A percentile compares a stretch with the other conserved stretches of the same genome.
Conservation (phyloP, 1,140 invertebrate genomes). For the Acyrthosiphon pisum region DNA sequence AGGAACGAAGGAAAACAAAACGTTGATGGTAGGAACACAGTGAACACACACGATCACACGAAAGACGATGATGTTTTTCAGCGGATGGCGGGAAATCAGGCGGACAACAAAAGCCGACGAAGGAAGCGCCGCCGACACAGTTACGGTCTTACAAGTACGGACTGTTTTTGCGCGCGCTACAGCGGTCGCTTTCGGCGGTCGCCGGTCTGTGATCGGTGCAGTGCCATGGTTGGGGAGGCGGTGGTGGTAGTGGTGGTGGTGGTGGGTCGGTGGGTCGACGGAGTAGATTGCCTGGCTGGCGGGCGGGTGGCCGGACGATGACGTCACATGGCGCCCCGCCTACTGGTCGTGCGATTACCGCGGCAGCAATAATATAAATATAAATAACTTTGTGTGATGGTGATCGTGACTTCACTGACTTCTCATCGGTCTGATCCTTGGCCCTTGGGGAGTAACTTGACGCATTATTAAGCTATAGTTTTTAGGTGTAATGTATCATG, state of each 20-base stretch:
- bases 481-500: neutral
- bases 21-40: neutral
- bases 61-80: neutral
- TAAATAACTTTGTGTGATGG: neutral
- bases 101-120: slow-evolving; percentile 44
- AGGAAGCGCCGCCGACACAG: too few species aligned
- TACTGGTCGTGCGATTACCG: neutral
- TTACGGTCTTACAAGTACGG: neutral
- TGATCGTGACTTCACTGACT: too few species aligned
- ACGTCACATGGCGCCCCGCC: slow-evolving; percentile 8
- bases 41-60: neutral
- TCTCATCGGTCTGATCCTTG: too few species aligned
- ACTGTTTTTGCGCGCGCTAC: slow-evolving; percentile 5
- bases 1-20: neutral
- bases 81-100: slow-evolving; percentile 44
- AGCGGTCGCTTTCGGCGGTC: neutral
- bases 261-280: too few species aligned
- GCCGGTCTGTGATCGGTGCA: neutral
- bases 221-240: too few species aligned
- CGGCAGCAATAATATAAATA: neutral
- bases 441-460: too few species aligned
- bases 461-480: too few species aligned
- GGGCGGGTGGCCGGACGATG: neutral
- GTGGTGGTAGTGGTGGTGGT: too few species aligned
- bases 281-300: neutral